These are phyloP conservation scores for Eunapius fragilis DNA, from an alignment of 37 sponge, comb jelly and placozoan genomes.

Conservation along the genomic window DNA sequence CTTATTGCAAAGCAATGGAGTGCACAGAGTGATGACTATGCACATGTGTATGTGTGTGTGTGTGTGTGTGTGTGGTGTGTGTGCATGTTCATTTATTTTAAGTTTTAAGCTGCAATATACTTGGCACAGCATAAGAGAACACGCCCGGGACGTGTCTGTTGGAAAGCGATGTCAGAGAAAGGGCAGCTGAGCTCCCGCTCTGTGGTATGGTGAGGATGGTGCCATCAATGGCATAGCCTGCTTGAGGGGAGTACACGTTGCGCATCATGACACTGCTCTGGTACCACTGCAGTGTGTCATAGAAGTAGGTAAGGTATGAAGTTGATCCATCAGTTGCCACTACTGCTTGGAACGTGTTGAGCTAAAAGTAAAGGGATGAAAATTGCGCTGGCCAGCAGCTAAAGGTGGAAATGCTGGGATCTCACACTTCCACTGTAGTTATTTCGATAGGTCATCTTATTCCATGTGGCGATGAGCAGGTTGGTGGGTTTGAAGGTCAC, in stretches of 20 bases:
- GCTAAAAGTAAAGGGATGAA: background rate
- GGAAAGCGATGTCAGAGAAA: background rate
- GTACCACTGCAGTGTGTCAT: constrained; percentile 10
- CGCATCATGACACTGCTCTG: background rate
- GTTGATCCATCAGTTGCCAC: background rate
- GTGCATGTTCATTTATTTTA: no score
- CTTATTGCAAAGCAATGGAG: no score
- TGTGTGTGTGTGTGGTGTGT: no score
- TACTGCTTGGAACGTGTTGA: constrained; percentile 34
- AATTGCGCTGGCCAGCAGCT: background rate
- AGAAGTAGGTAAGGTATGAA: constrained; percentile 11
- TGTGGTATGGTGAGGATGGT: background rate
- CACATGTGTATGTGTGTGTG: no score
- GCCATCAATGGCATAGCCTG: background rate
- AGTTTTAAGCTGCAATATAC: no score
- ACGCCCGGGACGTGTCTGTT: background rate
- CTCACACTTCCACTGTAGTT: background rate
- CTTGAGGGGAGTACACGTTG: background rate
- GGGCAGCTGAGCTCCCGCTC: background rate
- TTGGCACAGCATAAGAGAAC: background rate
- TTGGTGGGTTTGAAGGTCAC: background rate
- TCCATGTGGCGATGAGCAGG: constrained; percentile 12
- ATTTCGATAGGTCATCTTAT: background rate
- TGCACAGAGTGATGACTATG: no score
- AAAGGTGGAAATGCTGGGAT: background rate